Conservation (phyloP, 2,113 vertebrate genomes). For the Illadopsis cleaveri region DNA sequence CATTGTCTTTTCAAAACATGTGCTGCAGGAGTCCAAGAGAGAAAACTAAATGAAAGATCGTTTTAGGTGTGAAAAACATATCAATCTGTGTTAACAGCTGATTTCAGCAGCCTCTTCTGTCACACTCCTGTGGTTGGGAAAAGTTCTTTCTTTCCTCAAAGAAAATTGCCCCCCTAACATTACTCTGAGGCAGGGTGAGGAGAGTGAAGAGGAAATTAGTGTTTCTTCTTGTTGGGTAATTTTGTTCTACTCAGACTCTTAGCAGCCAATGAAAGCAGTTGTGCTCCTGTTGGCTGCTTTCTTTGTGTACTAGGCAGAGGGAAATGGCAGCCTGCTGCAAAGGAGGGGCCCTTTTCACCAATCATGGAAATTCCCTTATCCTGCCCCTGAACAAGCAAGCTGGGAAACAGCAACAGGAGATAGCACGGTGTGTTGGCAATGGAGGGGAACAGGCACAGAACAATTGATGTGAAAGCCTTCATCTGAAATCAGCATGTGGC, state of each 20-base stretch:
- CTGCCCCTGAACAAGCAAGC: neutral
- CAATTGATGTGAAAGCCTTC: conserved; percentile 32
- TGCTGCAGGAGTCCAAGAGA: neutral
- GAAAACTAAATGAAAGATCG: neutral
- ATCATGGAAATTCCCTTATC: conserved; percentile 51
- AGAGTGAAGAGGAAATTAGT: conserved; percentile 20
- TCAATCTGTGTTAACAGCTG: neutral
- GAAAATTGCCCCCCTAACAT: conserved; percentile 19
- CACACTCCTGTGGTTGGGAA: neutral
- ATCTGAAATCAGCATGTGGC: conserved; percentile 29
- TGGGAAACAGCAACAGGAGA: conserved; percentile 48
- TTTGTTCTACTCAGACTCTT: conserved; percentile 14
- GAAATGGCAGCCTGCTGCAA: conserved; percentile 35
- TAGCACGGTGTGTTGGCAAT: neutral
- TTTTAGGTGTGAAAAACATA: neutral
- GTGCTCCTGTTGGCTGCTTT: conserved; percentile 13
- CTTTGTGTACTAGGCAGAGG: conserved; percentile 41
- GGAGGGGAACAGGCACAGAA: neutral
- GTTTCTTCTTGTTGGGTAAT: neutral
- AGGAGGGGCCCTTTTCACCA: conserved; percentile 44
- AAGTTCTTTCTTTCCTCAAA: neutral
- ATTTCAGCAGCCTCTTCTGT: conserved; percentile 24
- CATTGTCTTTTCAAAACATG: neutral
- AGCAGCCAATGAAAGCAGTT: conserved; percentile 26
- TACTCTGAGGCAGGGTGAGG: neutral